Conservation (phyloP, 1,140 invertebrate genomes). For the Drosophila kepulauana region DNA sequence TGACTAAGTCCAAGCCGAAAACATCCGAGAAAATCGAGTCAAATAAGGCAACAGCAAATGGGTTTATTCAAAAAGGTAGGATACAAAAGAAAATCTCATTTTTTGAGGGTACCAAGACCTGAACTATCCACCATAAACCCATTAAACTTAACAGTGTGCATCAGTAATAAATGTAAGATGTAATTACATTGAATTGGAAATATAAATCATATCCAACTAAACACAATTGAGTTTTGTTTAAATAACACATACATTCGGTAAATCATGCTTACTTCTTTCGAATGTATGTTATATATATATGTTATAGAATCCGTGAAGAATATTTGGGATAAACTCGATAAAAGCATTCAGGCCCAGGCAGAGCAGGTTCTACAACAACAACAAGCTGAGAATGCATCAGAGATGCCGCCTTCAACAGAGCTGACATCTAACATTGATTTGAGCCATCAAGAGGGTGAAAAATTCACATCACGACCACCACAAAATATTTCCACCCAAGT, state of each 20-base stretch:
- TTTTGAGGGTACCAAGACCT: constrained; percentile 89
- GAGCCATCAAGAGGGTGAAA: constrained; percentile 83
- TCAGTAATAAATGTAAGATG: constrained; percentile 46
- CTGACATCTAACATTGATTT: constrained; percentile 19
- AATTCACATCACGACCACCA: constrained; percentile 93
- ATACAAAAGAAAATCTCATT: constrained; percentile 89
- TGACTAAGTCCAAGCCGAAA: constrained; percentile 53
- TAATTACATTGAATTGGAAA: constrained; percentile 59
- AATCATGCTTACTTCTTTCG: background rate
- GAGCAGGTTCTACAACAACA: constrained; percentile 72
- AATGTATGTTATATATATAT: constrained; percentile 4
- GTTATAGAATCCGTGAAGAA: constrained; percentile 82
- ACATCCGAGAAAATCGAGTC: constrained; percentile 61
- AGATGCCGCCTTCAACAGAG: constrained; percentile 86
- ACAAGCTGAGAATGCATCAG: constrained; percentile 83
- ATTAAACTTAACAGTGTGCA: constrained; percentile 54
- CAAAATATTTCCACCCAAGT: constrained; percentile 95
- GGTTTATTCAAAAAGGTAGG: constrained; percentile 89
- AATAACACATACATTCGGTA: constrained; percentile 5
- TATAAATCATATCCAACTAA: constrained; percentile 52
- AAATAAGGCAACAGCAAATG: constrained; percentile 83
- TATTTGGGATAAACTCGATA: constrained; percentile 83
- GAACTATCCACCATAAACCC: constrained; percentile 21
- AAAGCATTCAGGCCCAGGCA: constrained; percentile 81
- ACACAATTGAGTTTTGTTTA: constrained; percentile 57